Base-by-base conservation (phyloP, 2,888 invertebrate species). In the Patella caerulea region DNA sequence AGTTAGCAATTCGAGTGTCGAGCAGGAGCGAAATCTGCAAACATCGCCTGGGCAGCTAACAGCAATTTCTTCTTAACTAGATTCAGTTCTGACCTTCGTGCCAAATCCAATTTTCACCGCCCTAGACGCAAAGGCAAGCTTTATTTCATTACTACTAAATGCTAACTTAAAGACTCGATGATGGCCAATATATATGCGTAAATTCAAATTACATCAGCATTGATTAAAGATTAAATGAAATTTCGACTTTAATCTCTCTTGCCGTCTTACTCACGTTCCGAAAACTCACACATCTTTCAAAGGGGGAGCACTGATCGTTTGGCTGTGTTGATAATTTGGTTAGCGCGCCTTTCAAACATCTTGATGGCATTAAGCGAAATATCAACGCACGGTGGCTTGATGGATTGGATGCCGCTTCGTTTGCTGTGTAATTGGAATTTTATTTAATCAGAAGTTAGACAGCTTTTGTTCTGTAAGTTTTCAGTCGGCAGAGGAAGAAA, bases 351-450 rank as follows among this genome's bases (percentile, higher is more conserved):
- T 69, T 75, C 81, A 80, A 83, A 83, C 83, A 82, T 79, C 81
- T 81, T 80, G 81, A 81, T 77, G 76, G 83, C 73, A 77, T 82
- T 81, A 78, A 76, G 72, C 75, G 78, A 79, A 79, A 81, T 81
- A 80, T 80, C 78, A 81, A 81, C 72, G 75, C 70, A 78, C 55
- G 76, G 53, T 79, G 81, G 83, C 82, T 81, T 87, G 87, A 87
- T 86, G 86, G 87, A 88, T 88, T 87, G 85, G 84, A 83, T 85
- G 86, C 86, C 87, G 86, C 81, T 83, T 78, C 83, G 72, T 79
- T 78, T 82, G 80, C 80, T 80, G 81, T 83, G 83, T 87, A 87
- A 88, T 87, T 87, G 84, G 86, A 86, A 85, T 83, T 86, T 87
- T 87, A 88, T 88, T 87, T 79, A 87, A 88, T 88, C 86, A 88